Conservation (phyloP, 1,140 invertebrate genomes). For the Archivesica marissinica region DNA sequence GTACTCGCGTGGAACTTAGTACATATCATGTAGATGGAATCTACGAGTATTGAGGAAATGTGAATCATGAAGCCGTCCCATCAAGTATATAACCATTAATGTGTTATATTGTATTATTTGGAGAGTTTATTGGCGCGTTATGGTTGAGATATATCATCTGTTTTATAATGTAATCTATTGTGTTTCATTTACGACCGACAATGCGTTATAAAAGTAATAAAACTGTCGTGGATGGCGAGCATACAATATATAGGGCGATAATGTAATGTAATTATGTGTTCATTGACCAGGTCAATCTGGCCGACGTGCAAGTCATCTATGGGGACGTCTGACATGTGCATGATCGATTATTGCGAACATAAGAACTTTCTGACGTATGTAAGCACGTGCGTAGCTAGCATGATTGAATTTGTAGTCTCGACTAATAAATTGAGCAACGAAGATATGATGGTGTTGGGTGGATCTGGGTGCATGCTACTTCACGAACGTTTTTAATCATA, state of each 20-base stretch:
- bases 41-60: too few species aligned
- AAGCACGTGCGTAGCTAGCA: not conserved
- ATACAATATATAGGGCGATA: not conserved
- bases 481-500: slow-evolving; percentile 30
- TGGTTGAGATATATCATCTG: not conserved
- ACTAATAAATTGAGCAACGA: not conserved
- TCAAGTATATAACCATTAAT: too few species aligned
- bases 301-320: not conserved
- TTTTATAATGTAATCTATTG: not conserved
- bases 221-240: not conserved
- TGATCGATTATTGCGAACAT: not conserved
- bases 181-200: not conserved
- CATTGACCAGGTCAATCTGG: not conserved
- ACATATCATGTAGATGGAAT: too few species aligned
- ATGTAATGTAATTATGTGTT: not conserved
- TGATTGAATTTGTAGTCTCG: not conserved
- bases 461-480: not conserved
- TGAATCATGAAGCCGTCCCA: too few species aligned
- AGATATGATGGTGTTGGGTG: not conserved
- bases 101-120: too few species aligned
- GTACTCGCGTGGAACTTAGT: too few species aligned
- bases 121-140: too few species aligned
- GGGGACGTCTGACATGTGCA: not conserved
- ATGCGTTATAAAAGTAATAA: not conserved
- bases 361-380: not conserved